These are phyloP conservation scores for Corythornis vintsioides DNA, from an alignment of 2,113 vertebrate species.

Conservation along the genomic window DNA sequence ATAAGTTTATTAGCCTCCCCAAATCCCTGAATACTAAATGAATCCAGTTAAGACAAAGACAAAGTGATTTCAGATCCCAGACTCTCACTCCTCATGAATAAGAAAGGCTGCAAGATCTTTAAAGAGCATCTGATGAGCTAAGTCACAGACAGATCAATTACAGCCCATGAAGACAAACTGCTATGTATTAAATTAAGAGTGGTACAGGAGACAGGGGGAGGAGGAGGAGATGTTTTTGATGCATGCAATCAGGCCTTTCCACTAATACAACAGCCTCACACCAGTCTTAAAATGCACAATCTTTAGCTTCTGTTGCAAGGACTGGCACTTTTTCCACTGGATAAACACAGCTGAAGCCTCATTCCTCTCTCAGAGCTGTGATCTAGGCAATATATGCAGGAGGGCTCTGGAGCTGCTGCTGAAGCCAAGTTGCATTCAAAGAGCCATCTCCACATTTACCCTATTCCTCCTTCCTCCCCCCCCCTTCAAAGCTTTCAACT, in stretches of 20 bases:
- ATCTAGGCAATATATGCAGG: not conserved
- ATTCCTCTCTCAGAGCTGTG: accelerated
- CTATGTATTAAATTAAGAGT: conserved; percentile 9
- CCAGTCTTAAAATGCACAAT: not conserved
- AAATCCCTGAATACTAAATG: conserved; percentile 27
- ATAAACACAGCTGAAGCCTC: not conserved
- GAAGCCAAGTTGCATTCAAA: not conserved
- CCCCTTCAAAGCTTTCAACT: not conserved
- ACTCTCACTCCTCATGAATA: conserved; percentile 30
- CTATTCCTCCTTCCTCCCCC: accelerated
- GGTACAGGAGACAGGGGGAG: not conserved
- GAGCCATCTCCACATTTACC: not conserved
- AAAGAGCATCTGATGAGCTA: conserved; percentile 57
- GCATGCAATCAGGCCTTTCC: not conserved
- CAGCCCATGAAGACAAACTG: conserved; percentile 41
- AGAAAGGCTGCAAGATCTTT: conserved; percentile 41
- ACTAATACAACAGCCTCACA: not conserved
- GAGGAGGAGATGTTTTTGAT: not conserved
- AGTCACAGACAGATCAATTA: conserved; percentile 58
- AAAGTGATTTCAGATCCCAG: conserved; percentile 2
- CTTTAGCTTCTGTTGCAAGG: not conserved
- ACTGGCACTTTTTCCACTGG: not conserved
- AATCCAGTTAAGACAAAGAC: conserved; percentile 44
- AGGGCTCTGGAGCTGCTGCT: not conserved
- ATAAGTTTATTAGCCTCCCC: conserved; percentile 32